Evolutionary conservation across 2,888 invertebrate genomes (phyloP), one percentile per base, ranked within the genome.

Genomic region (Drosophila differens): DNA sequence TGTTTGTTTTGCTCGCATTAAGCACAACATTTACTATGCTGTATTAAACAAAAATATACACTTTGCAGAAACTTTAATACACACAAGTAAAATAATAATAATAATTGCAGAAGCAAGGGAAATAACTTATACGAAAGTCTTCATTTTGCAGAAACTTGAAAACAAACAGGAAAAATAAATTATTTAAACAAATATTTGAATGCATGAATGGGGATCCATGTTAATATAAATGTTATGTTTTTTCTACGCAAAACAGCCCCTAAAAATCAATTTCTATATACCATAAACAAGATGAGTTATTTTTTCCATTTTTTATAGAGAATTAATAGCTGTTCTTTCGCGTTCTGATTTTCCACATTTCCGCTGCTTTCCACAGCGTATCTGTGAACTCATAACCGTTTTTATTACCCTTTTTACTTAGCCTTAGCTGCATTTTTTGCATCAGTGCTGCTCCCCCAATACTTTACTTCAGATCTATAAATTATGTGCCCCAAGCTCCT

Each of bases 401-500:
- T 47, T 25, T 2, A 9, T 9, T 9, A 47, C 16, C 16, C 16
- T 30, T 58, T 58, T 19, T 57, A 28, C 37, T 10, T 30, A n/a
- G 25, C 14, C 2, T 5, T 30, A 0, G n/a, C n/a, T 57, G n/a
- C 30, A 32, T 22, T 44, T 32, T 10, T 32, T 58, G 33, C 53
- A 73, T 63, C 25, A 35, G 61, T 49, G 10, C 5, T 22, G 14
- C 28, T 51, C 12, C 22, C 33, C 2, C 5, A 39, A 47, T 14
- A 44, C 16, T 41, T 33, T 55, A 39, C 52, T 70, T 52, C 19
- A 44, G 37, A 52, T 70, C 30, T 35, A 69, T 30, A 70, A 55
- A 71, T 74, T 74, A 77, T 62, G 71, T 51, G 30, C 32, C 12
- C 53, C 70, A 58, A 73, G 76, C 63, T 49, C 47, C 37, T n/a